These are phyloP conservation scores for Cyprinus carpio DNA, from an alignment of 2,113 vertebrate species.

Conservation along the genomic window DNA sequence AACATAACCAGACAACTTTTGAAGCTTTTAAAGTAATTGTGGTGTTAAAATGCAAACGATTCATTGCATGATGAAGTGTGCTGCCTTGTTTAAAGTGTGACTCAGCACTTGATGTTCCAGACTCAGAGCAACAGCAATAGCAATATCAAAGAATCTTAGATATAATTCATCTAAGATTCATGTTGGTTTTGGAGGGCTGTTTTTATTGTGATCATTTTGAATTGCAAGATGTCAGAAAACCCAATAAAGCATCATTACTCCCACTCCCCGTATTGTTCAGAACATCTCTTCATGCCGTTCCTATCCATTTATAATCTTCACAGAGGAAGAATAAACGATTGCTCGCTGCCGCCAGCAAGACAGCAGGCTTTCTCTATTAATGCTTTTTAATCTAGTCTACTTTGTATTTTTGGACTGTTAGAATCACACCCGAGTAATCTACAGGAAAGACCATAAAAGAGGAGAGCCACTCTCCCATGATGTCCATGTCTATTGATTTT, in stretches of 20 bases:
- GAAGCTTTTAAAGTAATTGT: conserved; percentile 1
- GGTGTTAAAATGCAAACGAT: neutral
- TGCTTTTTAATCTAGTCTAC: conserved; percentile 31
- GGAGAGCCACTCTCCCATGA: conserved; percentile 14
- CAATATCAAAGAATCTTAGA: conserved; percentile 8
- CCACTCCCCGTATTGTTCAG: neutral
- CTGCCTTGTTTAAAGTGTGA: neutral
- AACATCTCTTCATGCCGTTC: neutral
- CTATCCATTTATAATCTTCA: conserved; percentile 7
- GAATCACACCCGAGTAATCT: conserved; percentile 39
- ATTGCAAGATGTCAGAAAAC: conserved; percentile 3
- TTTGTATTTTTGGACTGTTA: conserved; percentile 20
- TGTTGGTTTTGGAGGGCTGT: neutral
- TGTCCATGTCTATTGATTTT: conserved; percentile 47
- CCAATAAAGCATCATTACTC: conserved; percentile 2
- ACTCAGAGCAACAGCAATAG: neutral
- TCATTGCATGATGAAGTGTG: neutral
- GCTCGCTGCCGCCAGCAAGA: conserved; percentile 16
- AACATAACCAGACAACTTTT: neutral
- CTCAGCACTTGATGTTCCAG: conserved; percentile 13
- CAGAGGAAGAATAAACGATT: neutral
- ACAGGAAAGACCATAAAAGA: conserved; percentile 25
- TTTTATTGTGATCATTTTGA: conserved; percentile 20
- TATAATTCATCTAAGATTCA: neutral
- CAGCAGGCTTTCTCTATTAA: conserved; percentile 60